Base-by-base conservation (phyloP, 2,113 vertebrate species). In the Plectropomus leopardus region DNA sequence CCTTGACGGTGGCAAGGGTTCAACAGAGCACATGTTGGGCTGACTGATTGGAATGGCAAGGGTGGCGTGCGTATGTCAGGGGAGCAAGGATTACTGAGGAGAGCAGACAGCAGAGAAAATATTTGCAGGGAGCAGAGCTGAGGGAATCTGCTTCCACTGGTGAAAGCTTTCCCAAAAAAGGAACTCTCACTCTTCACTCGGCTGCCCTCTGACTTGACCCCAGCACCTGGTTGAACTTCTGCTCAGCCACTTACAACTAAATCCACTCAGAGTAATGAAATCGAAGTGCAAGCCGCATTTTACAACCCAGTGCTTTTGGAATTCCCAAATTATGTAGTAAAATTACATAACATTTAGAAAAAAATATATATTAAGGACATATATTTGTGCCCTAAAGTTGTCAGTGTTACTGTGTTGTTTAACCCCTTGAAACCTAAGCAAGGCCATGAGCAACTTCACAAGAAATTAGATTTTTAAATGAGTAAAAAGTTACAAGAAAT, bases 121-220 rank as follows among this genome's bases (percentile, higher is more conserved):
- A 89, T 89, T 87, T 89, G 77, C 76, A 70, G 63, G 34, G 76
- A 77, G 78, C 60, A 67, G 72, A 84, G 19, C 28, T 40, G 36
- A 54, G 24, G 83, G 78, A 86, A 82, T 83, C 76, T 78, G 86
- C 85, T 83, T 81, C 66, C 26, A 55, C 61, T 14, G 79, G 78
- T 68, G 75, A 91, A 88, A 85, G 76, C 78, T 57, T 90, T 89
- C 79, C 89, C 88, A 80, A 90, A 90, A 90, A 92, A 87, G 86
- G 81, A 91, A 78, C 84, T 87, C 78, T 90, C 72, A 50, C 84
- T 83, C 82, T 72, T 78, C 30, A 32, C 76, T 68, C 32, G 8
- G 59, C 72, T 88, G 81, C 44, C 81, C 85, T 80, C 76, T 88
- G 84, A 76, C 59, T 28, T 72, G 71, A 87, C 86, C 84, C 34